Evolutionary conservation across 2,888 invertebrate species (phyloP).

Genomic region (Brachyptera risi): DNA sequence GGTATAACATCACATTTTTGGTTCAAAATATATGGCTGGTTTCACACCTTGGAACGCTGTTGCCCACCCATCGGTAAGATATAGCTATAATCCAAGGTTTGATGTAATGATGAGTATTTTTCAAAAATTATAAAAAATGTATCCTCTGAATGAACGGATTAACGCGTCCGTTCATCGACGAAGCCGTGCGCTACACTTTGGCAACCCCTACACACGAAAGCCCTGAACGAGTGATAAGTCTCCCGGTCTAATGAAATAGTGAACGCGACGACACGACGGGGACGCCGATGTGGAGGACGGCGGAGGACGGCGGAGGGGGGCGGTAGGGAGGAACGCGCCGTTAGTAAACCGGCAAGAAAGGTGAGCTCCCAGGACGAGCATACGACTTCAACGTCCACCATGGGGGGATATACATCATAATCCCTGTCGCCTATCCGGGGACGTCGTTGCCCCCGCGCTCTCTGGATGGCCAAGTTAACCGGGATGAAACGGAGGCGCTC

Average conservation of each 20-base stretch:
- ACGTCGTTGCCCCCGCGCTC: not conserved
- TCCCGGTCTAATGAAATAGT: conserved; percentile 9
- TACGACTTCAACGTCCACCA: conserved; percentile 20
- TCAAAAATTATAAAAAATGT: too few relatives aligned
- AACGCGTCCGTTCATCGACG: too few relatives aligned
- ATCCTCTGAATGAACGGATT: too few relatives aligned
- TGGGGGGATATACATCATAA: conserved; percentile 30
- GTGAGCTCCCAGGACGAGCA: conserved; percentile 11
- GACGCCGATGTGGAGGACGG: not conserved
- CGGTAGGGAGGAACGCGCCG: not conserved
- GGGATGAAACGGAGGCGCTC: conserved; percentile 1
- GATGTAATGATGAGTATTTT: too few relatives aligned
- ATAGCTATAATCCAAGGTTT: too few relatives aligned
- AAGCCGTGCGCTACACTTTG: too few relatives aligned
- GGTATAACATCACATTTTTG: too few relatives aligned
- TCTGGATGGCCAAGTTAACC: not conserved
- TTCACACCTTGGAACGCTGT: too few relatives aligned
- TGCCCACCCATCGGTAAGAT: too few relatives aligned
- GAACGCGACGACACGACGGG: conserved; percentile 11
- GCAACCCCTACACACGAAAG: not conserved
- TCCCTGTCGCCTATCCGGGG: conserved; percentile 24
- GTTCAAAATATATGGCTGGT: too few relatives aligned
- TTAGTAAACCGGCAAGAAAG: conserved; percentile 8
- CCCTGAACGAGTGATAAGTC: conserved; percentile 8
- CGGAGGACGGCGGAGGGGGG: too few relatives aligned